phyloP scores from a whole-genome alignment of 1,140 invertebrate species.

The Drosophila ercepeae region DNA sequence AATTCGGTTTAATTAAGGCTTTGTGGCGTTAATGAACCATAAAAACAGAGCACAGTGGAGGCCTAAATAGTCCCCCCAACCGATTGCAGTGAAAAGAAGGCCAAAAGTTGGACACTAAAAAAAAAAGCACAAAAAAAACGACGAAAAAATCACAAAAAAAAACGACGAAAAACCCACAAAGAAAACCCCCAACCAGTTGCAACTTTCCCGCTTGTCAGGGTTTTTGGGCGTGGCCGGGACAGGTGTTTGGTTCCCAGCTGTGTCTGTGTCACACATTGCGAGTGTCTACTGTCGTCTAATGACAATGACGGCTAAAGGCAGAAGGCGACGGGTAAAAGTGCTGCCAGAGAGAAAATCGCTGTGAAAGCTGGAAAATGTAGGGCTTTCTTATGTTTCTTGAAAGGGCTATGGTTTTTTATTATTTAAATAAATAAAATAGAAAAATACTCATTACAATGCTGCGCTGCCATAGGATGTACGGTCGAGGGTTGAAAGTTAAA shows the following conservation, averaged over 20 bases:
- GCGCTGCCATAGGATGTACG: too few relatives aligned
- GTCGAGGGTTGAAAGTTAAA: too few relatives aligned
- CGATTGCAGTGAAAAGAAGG: constrained; percentile 8
- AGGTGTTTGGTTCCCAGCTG: constrained; percentile 16
- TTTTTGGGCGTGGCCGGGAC: constrained; percentile 45
- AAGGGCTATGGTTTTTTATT: not conserved
- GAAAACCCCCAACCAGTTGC: constrained; percentile 9
- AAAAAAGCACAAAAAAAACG: not conserved
- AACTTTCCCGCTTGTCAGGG: constrained; percentile 52
- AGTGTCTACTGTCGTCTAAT: constrained; percentile 37
- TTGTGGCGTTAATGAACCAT: constrained; percentile 37
- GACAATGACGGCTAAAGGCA: constrained; percentile 17
- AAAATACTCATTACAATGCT: too few relatives aligned
- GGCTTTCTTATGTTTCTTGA: not conserved
- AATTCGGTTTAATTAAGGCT: constrained; percentile 32
- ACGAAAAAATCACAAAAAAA: constrained; percentile 20
- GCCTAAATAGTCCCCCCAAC: not conserved
- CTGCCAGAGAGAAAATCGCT: constrained; percentile 6
- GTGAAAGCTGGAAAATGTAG: not conserved
- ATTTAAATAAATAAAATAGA: not conserved
- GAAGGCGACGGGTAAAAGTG: constrained; percentile 25
- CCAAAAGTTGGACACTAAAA: constrained; percentile 21
- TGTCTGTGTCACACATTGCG: constrained; percentile 30
- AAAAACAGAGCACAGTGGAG: constrained; percentile 30
- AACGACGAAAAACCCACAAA: constrained; percentile 1